Percentiles rank a stretch among this genome's conserved stretches.
phyloP scores from a whole-genome alignment of 1,140 invertebrate genomes.

The Ephestia elutella region DNA sequence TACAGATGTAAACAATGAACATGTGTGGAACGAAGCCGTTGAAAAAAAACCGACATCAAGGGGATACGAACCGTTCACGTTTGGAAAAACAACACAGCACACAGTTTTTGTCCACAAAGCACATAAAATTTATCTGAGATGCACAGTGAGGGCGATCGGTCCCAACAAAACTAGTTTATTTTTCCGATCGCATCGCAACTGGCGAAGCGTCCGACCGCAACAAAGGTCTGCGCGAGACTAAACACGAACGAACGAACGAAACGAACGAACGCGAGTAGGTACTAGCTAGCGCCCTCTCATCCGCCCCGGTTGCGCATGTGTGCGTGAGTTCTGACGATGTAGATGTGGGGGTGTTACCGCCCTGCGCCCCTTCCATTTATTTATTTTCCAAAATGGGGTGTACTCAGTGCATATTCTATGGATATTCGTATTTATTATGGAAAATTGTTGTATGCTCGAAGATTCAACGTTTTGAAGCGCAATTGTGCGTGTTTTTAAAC shows the following conservation, averaged over 20 bases:
- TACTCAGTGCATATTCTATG: conserved; percentile 19
- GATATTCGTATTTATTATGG: neutral
- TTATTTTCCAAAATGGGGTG: conserved; percentile 55
- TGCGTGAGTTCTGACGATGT: conserved; percentile 31
- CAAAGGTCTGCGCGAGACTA: conserved; percentile 64
- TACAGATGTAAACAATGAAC: conserved; percentile 61
- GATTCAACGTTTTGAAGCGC: conserved; percentile 29
- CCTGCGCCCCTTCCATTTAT: conserved; percentile 57
- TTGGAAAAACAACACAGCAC: conserved; percentile 43
- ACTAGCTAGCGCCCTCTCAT: conserved; percentile 48
- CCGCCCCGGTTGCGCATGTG: conserved; percentile 38
- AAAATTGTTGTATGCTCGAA: conserved; percentile 8
- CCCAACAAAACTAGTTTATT: conserved; percentile 67
- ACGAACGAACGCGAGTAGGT: conserved; percentile 24
- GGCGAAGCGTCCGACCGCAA: conserved; percentile 33
- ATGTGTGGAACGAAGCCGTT: conserved; percentile 29
- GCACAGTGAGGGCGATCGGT: conserved; percentile 41
- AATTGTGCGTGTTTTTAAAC: conserved; percentile 46
- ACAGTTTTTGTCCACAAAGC: conserved; percentile 59
- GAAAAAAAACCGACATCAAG: conserved; percentile 27
- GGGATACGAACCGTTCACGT: conserved; percentile 56
- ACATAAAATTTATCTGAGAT: conserved; percentile 37
- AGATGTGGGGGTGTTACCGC: conserved; percentile 45
- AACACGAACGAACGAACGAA: conserved; percentile 20
- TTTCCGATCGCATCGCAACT: conserved; percentile 44